Base-by-base conservation (phyloP, 2,797 vertebrate species). In the Peromyscus aztecus region DNA sequence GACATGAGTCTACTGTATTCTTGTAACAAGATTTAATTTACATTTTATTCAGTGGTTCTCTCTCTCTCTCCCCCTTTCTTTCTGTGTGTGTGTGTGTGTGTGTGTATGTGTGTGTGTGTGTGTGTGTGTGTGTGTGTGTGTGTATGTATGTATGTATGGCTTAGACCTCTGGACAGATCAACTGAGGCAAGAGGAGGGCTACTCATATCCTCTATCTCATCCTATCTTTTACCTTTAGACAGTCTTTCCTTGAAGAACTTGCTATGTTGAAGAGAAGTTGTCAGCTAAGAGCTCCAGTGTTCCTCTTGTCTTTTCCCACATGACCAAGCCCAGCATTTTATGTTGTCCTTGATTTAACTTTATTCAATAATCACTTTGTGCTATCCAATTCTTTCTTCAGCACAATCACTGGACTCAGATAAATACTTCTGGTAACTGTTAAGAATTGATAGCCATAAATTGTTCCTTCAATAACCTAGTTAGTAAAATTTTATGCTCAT, bases 321-420 rank as follows among this genome's bases (percentile, higher is more conserved):
- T 87, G 17, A 29, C 10, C 10, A 31, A 31, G 27, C 27, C 37
- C 37, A 65, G 27, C 2, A 65, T 63, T 84, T 43, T 21, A 52
- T 82, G 17, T 75, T 89, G 4, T 46, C 19, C 6, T 92, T 94
- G 6, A 77, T 94, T 94, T 81, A 71, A 55, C 27, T 91, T 78
- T 73, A 77, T 71, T 90, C 24, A 61, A 4, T 84, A 61, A 46
- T 91, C 14, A 77, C 63, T 96, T 94, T 95, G 55, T 94, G 65
- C 73, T 78, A 75, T 4, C 4, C 37, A 82, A 21, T 57, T 86
- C n/a, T 94, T 94, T 92, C 27, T 43, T 73, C 27, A 49, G 40
- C 59, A 21, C 34, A 88, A 43, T 14, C 61, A 6, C 37, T 95
- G 49, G 14, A 80, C 91, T 91, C 23, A 83, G 76, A 80, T 24